Percentiles rank a stretch among this genome's conserved stretches.
These are phyloP conservation scores for Parotia lawesii DNA, from an alignment of 2,113 vertebrate genomes.

Conservation along the genomic window DNA sequence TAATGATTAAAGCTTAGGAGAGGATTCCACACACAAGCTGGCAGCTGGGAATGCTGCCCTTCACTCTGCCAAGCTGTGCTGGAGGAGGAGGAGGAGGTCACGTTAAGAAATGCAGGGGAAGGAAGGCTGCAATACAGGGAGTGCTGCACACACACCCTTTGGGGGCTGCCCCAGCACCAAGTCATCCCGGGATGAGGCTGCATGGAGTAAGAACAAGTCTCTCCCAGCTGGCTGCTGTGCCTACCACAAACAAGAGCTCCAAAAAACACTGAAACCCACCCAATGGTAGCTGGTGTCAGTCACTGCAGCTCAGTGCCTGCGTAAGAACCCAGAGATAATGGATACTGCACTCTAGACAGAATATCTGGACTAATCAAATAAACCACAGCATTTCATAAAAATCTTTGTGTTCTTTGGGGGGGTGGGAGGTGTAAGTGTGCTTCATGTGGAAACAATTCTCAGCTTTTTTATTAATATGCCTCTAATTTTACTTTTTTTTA, in stretches of 20 bases:
- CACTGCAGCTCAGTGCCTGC: neutral
- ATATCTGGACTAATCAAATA: neutral
- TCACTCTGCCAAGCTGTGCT: neutral
- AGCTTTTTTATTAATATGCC: neutral
- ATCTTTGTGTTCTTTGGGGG: neutral
- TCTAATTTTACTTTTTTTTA: neutral
- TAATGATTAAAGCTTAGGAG: neutral
- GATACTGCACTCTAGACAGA: neutral
- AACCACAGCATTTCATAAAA: neutral
- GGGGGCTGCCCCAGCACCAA: neutral
- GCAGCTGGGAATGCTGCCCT: neutral
- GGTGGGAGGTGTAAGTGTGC: neutral
- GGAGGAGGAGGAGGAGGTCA: neutral
- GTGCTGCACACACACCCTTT: neutral
- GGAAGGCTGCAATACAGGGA: constrained; percentile 19
- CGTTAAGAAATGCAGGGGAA: neutral
- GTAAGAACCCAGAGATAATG: neutral
- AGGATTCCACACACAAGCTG: neutral
- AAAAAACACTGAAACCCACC: neutral
- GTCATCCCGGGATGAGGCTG: neutral
- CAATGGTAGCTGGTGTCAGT: neutral
- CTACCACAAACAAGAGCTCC: neutral
- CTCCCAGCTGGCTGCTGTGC: neutral
- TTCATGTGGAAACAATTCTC: neutral
- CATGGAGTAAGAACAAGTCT: neutral